These are phyloP conservation scores for Lepisosteus osseus DNA, from an alignment of 2,113 vertebrate genomes.

Conservation along the genomic window DNA sequence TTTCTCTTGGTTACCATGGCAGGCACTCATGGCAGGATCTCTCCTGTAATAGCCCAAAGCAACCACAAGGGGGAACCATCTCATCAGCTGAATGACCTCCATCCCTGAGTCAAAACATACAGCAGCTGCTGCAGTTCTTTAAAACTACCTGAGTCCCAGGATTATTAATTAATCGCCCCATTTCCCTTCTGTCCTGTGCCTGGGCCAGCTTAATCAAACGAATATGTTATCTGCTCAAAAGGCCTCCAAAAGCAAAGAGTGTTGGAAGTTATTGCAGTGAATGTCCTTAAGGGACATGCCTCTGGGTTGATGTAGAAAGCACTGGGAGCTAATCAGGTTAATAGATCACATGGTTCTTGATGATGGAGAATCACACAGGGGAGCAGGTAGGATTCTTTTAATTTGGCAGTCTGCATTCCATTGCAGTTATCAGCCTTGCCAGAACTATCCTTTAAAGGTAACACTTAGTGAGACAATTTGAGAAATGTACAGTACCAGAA, in stretches of 20 bases:
- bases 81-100: neutral
- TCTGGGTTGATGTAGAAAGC: neutral
- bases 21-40: too few relatives aligned
- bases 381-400: neutral
- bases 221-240: slow-evolving; percentile 10
- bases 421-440: too few relatives aligned
- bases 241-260: neutral
- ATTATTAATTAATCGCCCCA: slow-evolving; percentile 24
- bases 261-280: neutral
- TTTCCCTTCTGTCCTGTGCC: slow-evolving; percentile 24
- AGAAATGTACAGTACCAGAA: too few relatives aligned
- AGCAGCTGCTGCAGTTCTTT: slow-evolving; percentile 8
- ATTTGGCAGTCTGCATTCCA: neutral
- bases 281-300: neutral
- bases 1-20: neutral
- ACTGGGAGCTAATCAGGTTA: neutral
- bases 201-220: slow-evolving; percentile 10
- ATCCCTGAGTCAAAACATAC: neutral
- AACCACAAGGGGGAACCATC: slow-evolving; percentile 51
- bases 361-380: too few relatives aligned
- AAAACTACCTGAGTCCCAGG: slow-evolving; percentile 17
- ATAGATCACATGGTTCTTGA: neutral
- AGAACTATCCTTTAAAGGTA: too few relatives aligned
- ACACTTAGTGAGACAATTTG: too few relatives aligned
- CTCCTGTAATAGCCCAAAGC: neutral